These are phyloP conservation scores for Xiphophorus hellerii DNA, from an alignment of 2,113 vertebrate species.

Conservation along the genomic window DNA sequence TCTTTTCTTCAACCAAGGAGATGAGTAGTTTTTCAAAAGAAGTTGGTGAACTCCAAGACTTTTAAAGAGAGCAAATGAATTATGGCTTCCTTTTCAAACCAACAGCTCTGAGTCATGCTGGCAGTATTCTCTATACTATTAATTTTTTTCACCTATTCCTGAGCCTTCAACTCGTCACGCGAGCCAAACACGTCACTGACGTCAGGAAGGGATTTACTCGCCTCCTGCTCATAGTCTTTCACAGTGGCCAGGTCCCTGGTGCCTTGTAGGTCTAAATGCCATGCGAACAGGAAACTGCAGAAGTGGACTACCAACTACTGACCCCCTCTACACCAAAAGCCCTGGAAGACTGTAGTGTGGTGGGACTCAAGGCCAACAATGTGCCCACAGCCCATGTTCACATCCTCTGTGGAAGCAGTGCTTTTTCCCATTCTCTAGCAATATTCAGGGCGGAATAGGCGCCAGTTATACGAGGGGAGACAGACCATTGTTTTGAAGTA, in stretches of 20 bases:
- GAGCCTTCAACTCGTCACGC: conserved; percentile 54
- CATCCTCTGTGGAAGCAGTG: conserved; percentile 78
- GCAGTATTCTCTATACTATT: conserved; percentile 28
- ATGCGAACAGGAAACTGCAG: conserved; percentile 73
- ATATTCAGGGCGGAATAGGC: conserved; percentile 66
- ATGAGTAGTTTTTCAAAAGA: not conserved
- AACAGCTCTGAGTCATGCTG: conserved; percentile 48
- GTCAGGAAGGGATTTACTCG: conserved; percentile 72
- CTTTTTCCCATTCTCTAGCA: conserved; percentile 63
- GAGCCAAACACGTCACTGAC: conserved; percentile 67
- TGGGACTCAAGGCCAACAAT: conserved; percentile 79
- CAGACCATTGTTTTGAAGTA: conserved; percentile 66
- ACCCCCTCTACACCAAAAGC: conserved; percentile 57
- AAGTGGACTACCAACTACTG: conserved; percentile 41
- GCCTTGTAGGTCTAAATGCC: conserved; percentile 71
- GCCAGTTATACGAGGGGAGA: conserved; percentile 50
- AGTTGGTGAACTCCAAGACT: not conserved
- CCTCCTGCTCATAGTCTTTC: conserved; percentile 47
- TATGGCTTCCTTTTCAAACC: conserved; percentile 40
- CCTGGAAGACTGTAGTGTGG: conserved; percentile 52
- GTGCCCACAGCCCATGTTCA: conserved; percentile 73
- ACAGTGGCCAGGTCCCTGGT: conserved; percentile 60
- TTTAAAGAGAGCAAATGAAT: conserved; percentile 41
- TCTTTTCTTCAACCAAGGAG: not conserved
- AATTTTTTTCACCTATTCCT: conserved; percentile 28